Conservation (phyloP, 2,113 vertebrate species). For the Rhinogobius similis region DNA sequence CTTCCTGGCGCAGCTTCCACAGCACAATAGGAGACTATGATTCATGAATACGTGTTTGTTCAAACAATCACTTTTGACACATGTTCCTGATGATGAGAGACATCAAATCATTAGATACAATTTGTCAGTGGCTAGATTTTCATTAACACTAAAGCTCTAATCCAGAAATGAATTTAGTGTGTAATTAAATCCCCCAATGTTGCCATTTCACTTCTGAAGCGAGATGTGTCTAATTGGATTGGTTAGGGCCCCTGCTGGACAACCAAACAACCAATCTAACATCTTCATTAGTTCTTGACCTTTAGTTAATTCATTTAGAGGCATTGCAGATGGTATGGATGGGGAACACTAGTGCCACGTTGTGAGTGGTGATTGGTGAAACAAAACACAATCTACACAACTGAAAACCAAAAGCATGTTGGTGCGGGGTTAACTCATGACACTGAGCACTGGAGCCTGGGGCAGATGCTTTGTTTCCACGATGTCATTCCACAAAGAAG, state of each 20-base stretch:
- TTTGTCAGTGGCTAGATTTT: slow-evolving; percentile 21
- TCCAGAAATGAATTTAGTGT: slow-evolving; percentile 20
- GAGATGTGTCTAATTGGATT: slow-evolving; percentile 35
- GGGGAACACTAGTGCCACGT: slow-evolving; percentile 1
- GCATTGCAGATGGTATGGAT: slow-evolving; percentile 5
- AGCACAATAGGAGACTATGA: background rate
- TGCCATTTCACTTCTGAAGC: slow-evolving; percentile 10
- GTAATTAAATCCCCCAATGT: slow-evolving; percentile 29
- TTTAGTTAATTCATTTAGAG: slow-evolving; percentile 44
- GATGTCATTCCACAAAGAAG: slow-evolving; percentile 47
- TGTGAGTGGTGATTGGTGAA: slow-evolving; percentile 9
- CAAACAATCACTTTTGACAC: background rate
- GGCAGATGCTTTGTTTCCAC: slow-evolving; percentile 44
- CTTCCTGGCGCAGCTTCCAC: background rate
- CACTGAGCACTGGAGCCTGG: slow-evolving; percentile 25
- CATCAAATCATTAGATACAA: background rate
- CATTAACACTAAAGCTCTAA: slow-evolving; percentile 17
- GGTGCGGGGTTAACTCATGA: slow-evolving; percentile 47
- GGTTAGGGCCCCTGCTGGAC: slow-evolving; percentile 7
- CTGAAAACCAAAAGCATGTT: slow-evolving; percentile 38
- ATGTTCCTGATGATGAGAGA: background rate
- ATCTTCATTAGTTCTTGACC: slow-evolving; percentile 47
- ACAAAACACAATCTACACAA: slow-evolving; percentile 4
- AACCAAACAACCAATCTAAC: slow-evolving; percentile 8
- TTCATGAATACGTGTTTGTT: background rate